phyloP scores from a whole-genome alignment of 2,113 vertebrate species.

The Pangasianodon hypophthalmus region DNA sequence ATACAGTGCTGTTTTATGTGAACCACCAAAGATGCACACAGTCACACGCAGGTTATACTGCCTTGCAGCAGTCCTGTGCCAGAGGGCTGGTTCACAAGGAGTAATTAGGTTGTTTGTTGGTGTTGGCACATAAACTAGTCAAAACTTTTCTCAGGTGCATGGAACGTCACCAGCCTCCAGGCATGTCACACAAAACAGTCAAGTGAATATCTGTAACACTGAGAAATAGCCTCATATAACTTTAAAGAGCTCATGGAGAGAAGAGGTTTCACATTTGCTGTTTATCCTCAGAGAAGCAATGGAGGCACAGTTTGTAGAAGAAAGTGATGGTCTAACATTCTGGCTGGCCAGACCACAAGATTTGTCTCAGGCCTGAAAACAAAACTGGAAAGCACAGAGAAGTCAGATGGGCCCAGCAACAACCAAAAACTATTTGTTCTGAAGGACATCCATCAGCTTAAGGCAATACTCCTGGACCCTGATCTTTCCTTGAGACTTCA shows the following conservation, averaged over 20 bases:
- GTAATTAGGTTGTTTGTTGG: no score
- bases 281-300: slow-evolving; percentile 31
- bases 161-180: no score
- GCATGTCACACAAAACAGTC: no score
- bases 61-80: no score
- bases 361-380: slow-evolving; percentile 48
- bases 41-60: no score
- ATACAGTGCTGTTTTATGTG: no score
- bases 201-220: not conserved
- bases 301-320: slow-evolving; percentile 49
- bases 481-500: slow-evolving; percentile 45
- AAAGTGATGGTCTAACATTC: slow-evolving; percentile 58
- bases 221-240: not conserved
- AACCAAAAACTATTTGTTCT: slow-evolving; percentile 19
- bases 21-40: no score
- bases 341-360: slow-evolving; percentile 56
- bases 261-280: not conserved
- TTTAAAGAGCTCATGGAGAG: not conserved
- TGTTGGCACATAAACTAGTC: no score
- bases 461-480: slow-evolving; percentile 50
- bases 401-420: not conserved
- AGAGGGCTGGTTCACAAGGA: no score
- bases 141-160: no score
- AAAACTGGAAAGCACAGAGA: slow-evolving; percentile 44
- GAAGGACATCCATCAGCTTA: slow-evolving; percentile 42